Evolutionary conservation across 2,113 vertebrate genomes (phyloP).

Genomic region (Zapornia atra): DNA sequence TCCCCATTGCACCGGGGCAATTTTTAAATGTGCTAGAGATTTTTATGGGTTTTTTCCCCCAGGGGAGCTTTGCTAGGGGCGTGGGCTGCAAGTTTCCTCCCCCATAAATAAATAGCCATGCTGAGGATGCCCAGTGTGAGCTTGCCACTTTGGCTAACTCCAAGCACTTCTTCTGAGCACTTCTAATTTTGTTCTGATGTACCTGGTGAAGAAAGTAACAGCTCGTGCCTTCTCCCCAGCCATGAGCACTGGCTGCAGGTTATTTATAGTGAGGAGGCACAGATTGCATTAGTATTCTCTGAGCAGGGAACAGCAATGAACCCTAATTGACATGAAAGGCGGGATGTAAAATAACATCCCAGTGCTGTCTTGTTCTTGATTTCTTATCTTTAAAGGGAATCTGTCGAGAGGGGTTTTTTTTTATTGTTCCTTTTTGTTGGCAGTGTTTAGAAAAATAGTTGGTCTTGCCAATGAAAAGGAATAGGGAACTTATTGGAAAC

Average conservation of each 20-base stretch:
- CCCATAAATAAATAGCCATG: not conserved
- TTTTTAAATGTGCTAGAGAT: not conserved
- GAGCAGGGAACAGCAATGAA: slow-evolving; percentile 18
- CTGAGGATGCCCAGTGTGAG: not conserved
- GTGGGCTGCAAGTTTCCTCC: not conserved
- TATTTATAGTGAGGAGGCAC: not conserved
- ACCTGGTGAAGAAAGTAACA: not conserved
- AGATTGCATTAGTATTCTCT: not conserved
- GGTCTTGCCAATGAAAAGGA: not conserved
- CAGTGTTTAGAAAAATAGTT: not conserved
- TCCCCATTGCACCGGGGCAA: not conserved
- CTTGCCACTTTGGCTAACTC: not conserved
- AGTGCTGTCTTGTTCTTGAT: not conserved
- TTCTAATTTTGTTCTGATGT: not conserved
- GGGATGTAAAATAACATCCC: slow-evolving; percentile 5
- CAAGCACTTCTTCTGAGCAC: not conserved
- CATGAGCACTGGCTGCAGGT: not conserved
- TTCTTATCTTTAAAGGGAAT: slow-evolving; percentile 21
- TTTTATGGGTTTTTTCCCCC: not conserved
- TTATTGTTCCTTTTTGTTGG: not conserved
- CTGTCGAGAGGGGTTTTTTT: not conserved
- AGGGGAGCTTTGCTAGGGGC: not conserved
- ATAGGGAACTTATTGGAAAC: not conserved
- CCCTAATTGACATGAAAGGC: not conserved
- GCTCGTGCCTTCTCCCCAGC: not conserved